Conservation (phyloP, 2,113 vertebrate genomes). For the Tragelaphus strepsiceros region DNA sequence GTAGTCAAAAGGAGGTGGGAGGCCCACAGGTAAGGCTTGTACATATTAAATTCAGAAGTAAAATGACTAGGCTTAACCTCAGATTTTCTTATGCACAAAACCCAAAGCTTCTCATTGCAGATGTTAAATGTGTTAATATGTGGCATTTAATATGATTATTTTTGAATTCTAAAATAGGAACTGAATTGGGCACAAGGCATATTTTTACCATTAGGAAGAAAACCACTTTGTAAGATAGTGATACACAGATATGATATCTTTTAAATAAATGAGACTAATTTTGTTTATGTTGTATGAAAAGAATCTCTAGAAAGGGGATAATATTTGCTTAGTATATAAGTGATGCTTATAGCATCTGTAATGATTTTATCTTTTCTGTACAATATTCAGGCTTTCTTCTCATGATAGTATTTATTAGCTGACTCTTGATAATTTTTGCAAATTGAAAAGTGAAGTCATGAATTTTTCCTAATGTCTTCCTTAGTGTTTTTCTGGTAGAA, state of each 20-base stretch:
- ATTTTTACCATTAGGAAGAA: neutral
- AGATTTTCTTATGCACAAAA: neutral
- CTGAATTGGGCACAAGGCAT: neutral
- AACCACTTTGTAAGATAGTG: neutral
- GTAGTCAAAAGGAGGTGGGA: neutral
- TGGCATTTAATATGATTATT: neutral
- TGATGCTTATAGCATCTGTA: neutral
- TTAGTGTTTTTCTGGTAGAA: slow-evolving; percentile 25
- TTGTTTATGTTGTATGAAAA: neutral
- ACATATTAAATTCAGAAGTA: neutral
- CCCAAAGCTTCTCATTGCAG: neutral
- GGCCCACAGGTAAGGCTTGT: neutral
- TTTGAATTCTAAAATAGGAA: neutral
- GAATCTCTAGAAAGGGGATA: neutral
- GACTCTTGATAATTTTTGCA: slow-evolving; percentile 18
- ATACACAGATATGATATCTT: neutral
- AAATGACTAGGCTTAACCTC: neutral
- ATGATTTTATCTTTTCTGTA: neutral
- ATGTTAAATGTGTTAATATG: neutral
- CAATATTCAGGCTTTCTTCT: neutral
- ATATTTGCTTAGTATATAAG: neutral
- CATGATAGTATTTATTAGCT: neutral
- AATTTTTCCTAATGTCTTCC: neutral
- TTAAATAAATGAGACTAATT: slow-evolving; percentile 28
- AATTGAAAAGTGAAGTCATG: slow-evolving; percentile 21